These are phyloP conservation scores for Ophioninae sp. DNA, from an alignment of 2,888 invertebrate genomes.

Conservation along the genomic window DNA sequence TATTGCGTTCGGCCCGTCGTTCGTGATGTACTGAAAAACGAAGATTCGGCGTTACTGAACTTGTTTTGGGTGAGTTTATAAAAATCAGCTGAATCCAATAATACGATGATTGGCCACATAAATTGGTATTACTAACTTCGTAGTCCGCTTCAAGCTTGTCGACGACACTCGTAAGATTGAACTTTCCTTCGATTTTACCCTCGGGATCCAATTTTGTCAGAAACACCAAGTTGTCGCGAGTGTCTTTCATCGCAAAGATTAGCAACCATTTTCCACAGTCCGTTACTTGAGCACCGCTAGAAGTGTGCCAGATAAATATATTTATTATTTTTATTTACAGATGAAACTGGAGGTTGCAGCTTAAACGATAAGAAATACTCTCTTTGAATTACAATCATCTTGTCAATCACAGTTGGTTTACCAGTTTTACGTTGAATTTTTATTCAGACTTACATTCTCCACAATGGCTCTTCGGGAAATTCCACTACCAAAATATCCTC, in stretches of 20 bases:
- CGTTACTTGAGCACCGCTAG: conserved; percentile 91
- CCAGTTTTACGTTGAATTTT: not conserved
- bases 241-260: conserved; percentile 91
- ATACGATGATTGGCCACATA: not conserved
- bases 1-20: conserved; percentile 90
- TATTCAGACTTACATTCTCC: conserved; percentile 89
- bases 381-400: too few relatives aligned
- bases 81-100: not conserved
- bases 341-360: not conserved
- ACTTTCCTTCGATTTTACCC: conserved; percentile 84
- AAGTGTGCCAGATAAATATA: not conserved
- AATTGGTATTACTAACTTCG: conserved; percentile 84
- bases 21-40: conserved; percentile 91
- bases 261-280: conserved; percentile 96
- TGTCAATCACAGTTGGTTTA: not conserved
- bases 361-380: not conserved
- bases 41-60: conserved; percentile 42
- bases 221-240: conserved; percentile 94
- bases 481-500: conserved; percentile 94
- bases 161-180: conserved; percentile 90
- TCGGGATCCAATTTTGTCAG: conserved; percentile 89
- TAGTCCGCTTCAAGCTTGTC: conserved; percentile 96
- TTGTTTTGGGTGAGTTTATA: not conserved
- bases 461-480: conserved; percentile 95
- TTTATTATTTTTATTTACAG: not conserved